Base-by-base conservation (phyloP, 1,140 invertebrate species). In the Solen grandis region DNA sequence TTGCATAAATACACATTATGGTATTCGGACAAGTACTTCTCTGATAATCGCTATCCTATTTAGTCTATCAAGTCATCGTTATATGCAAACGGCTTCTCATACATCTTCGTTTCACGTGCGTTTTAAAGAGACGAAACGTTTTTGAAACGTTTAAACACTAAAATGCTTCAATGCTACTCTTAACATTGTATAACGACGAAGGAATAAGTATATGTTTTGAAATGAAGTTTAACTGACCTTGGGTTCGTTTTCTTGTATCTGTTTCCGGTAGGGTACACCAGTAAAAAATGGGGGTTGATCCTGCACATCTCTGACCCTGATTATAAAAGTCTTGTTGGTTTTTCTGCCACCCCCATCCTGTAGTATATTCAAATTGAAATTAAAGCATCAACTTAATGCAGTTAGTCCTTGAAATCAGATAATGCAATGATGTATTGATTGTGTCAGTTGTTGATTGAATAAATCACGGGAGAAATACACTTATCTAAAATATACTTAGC, bases 211-310 rank as follows among this genome's bases (percentile, higher is more conserved):
- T 13, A 50, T 10, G n/a, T 50, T 50, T 10, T 50, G 46, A 13
- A 13, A 10, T 50, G 10, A n/a, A 13, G n/a, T 50, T 50, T n/a
- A 14, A 38, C 36, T 50, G 46, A 68, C 65, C 5, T 3, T 33
- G n/a, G 16, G 1, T 27, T 46, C 29, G 8, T 76, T 52, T 66
- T 78, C 76, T 0, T 5, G 5, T 31, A 78, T 69, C 0, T 35
- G 29, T 16, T 22, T 31, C 36, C 65, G 33, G 38, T 78, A 78
- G 0, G 65, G 65, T 1, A 59, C 14, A 19, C 76, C 54, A 5
- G 27, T 62, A 25, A 78, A 78, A 36, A 78, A 68, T 50, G 76
- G 76, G 0, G 76, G 52, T 5, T 10, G 50, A 52, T 78, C 65
- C 25, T 78, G 76, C 4, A 70, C 65, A 22, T 78, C 76, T 33